Evolutionary conservation across 2,113 vertebrate genomes (phyloP).

Genomic region (Forbesichthys papilliferus): DNA sequence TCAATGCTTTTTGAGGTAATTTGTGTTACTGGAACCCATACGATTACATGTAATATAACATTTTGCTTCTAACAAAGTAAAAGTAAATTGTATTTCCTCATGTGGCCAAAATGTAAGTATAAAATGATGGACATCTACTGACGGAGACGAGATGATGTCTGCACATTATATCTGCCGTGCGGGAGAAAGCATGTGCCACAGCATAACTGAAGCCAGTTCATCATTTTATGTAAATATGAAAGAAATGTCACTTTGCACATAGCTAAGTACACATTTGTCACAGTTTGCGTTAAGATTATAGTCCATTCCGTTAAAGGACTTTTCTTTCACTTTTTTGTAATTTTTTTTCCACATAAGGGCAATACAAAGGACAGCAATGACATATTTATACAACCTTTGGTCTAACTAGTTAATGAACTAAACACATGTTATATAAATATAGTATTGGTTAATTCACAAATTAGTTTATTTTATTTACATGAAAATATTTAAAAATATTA

Average conservation of each 20-base stretch:
- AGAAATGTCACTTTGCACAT: constrained; percentile 81
- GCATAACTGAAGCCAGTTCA: constrained; percentile 29
- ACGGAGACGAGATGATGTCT: constrained; percentile 51
- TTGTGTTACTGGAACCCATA: constrained; percentile 73
- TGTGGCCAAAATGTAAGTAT: background rate
- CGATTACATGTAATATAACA: background rate
- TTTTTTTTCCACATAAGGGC: constrained; percentile 54
- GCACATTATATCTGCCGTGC: constrained; percentile 52
- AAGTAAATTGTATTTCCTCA: constrained; percentile 42
- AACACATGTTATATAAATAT: no score
- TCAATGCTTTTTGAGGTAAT: constrained; percentile 48
- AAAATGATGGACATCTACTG: constrained; percentile 28
- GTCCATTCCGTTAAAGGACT: constrained; percentile 65
- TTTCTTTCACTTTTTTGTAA: constrained; percentile 49
- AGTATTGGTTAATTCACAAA: constrained; percentile 12
- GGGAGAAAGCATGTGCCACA: constrained; percentile 45
- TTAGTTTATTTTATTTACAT: constrained; percentile 1
- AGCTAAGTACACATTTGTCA: constrained; percentile 75
- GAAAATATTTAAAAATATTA: background rate
- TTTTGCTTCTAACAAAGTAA: constrained; percentile 25
- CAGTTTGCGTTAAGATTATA: constrained; percentile 69
- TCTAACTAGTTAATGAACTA: constrained; percentile 13
- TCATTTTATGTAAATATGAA: constrained; percentile 75
- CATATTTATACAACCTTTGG: constrained; percentile 42
- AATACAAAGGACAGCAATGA: constrained; percentile 15